Percentiles rank a stretch among this genome's conserved stretches.
These are phyloP conservation scores for Polyommatus icarus DNA, from an alignment of 2,888 invertebrate species.

Conservation along the genomic window DNA sequence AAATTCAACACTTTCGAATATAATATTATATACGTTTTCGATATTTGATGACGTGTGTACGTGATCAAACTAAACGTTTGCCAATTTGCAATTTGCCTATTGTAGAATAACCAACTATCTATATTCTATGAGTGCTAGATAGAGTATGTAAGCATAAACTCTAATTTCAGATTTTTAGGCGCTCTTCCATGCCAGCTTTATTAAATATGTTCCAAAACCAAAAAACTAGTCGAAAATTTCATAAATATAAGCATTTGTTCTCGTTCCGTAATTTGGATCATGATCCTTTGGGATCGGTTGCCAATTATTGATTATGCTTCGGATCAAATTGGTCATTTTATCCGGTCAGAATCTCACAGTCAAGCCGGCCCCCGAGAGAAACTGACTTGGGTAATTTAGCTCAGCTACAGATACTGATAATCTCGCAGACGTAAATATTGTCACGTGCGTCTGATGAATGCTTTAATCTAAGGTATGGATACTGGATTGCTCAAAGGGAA, in stretches of 20 bases:
- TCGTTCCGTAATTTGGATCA: background rate
- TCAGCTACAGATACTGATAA: background rate
- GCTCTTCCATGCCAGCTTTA: background rate
- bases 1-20: conserved; percentile 25
- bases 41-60: conserved; percentile 6
- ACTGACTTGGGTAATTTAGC: background rate
- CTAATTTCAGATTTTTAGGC: no score
- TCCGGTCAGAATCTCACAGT: background rate
- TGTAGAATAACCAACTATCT: background rate
- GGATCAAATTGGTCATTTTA: background rate
- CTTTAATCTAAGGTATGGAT: background rate
- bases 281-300: background rate
- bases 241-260: background rate
- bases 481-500: background rate
- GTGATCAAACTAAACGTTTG: background rate
- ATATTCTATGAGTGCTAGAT: background rate
- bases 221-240: background rate
- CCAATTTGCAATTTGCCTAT: background rate
- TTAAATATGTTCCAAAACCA: background rate
- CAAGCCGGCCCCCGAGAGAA: background rate
- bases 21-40: conserved; percentile 10
- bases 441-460: background rate
- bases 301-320: background rate
- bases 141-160: no score
- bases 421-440: background rate